These are phyloP conservation scores for Dolichomitus sp. DNA, from an alignment of 2,888 invertebrate genomes.

Conservation along the genomic window DNA sequence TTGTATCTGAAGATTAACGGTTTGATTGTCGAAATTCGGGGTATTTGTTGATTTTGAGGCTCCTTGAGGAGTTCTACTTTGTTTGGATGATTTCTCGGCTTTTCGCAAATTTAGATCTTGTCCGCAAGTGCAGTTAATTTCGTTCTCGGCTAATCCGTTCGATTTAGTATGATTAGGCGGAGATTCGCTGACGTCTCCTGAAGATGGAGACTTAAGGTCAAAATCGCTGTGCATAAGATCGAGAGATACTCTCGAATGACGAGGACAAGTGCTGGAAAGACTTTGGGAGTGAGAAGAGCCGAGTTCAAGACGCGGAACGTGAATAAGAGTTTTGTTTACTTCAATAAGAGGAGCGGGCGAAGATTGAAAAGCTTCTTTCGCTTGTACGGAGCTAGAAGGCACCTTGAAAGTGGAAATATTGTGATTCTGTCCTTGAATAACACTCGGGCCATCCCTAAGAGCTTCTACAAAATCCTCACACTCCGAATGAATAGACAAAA, in stretches of 20 bases:
- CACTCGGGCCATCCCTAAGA: constrained; percentile 77
- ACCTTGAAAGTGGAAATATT: constrained; percentile 78
- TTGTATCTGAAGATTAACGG: constrained; percentile 58
- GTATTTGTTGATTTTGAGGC: constrained; percentile 45
- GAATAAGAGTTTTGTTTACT: constrained; percentile 64
- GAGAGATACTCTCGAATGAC: constrained; percentile 68
- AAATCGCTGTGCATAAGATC: constrained; percentile 70
- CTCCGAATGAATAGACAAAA: constrained; percentile 91
- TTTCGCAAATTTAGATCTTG: constrained; percentile 31
- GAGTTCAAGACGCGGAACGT: constrained; percentile 81
- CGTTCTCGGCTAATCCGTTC: constrained; percentile 45
- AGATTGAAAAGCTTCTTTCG: constrained; percentile 67
- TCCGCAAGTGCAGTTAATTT: constrained; percentile 24
- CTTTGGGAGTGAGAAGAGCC: constrained; percentile 74
- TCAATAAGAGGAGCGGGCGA: constrained; percentile 66
- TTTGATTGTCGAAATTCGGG: constrained; percentile 28
- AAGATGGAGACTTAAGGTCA: constrained; percentile 70
- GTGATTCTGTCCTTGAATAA: constrained; percentile 70
- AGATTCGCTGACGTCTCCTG: constrained; percentile 48
- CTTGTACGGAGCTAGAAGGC: constrained; percentile 29
- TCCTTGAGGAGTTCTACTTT: constrained; percentile 12
- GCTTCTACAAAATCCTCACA: constrained; percentile 88
- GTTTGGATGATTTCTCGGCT: constrained; percentile 23
- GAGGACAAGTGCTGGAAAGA: constrained; percentile 65
- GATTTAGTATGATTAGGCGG: constrained; percentile 47